These are phyloP conservation scores for Andricus curvator DNA, from an alignment of 2,888 invertebrate genomes.

Conservation along the genomic window DNA sequence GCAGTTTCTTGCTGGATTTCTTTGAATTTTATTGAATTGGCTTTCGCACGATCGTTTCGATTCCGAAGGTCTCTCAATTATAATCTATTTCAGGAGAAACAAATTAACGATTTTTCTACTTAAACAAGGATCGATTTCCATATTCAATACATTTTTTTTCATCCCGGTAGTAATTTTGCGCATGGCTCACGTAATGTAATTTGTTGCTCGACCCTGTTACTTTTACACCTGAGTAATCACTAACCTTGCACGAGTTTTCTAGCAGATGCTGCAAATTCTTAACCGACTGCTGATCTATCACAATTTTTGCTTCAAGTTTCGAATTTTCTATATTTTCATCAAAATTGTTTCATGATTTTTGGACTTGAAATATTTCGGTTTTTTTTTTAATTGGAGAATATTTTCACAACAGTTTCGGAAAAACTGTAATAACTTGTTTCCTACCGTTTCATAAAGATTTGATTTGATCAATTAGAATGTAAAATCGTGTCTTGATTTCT, in stretches of 20 bases:
- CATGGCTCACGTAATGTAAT: neutral
- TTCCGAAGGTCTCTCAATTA: slow-evolving; percentile 10
- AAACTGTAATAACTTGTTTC: neutral
- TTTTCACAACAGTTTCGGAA: neutral
- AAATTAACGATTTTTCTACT: slow-evolving; percentile 6
- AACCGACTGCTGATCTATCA: neutral
- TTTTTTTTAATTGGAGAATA: neutral
- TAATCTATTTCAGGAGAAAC: neutral
- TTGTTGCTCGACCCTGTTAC: slow-evolving; percentile 28
- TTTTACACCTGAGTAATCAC: neutral
- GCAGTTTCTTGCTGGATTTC: neutral
- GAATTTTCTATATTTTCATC: neutral
- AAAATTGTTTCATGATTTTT: neutral
- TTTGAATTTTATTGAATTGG: neutral
- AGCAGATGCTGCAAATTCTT: slow-evolving; percentile 8
- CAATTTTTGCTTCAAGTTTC: neutral
- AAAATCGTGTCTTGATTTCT: too few relatives aligned
- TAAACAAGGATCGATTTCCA: neutral
- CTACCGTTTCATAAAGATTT: too few relatives aligned
- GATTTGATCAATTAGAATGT: too few relatives aligned
- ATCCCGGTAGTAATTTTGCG: slow-evolving; percentile 21
- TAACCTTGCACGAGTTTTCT: slow-evolving; percentile 8
- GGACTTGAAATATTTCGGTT: neutral
- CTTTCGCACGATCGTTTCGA: neutral
- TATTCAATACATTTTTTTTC: slow-evolving; percentile 21